Evolutionary conservation across 2,888 invertebrate species (phyloP).

Genomic region (Leptinotarsa peninsularis): DNA sequence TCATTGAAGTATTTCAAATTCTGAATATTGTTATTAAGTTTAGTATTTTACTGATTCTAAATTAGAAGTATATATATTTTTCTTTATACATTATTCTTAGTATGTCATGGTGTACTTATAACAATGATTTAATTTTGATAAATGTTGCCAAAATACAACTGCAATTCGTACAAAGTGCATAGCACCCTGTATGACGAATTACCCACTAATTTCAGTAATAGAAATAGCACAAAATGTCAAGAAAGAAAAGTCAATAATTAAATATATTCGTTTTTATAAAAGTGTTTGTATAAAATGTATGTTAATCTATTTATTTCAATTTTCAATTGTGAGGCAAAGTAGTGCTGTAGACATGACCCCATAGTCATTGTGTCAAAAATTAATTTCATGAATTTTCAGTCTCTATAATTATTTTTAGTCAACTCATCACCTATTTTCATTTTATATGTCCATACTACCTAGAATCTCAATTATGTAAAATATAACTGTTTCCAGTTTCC

Average conservation of each 20-base stretch:
- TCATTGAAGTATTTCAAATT: background rate
- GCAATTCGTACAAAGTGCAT: background rate
- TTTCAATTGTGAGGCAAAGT: background rate
- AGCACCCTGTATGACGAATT: background rate
- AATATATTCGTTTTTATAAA: background rate
- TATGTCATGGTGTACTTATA: background rate
- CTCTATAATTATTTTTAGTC: no score
- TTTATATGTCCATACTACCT: no score
- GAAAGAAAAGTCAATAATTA: background rate
- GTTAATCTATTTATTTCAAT: no score
- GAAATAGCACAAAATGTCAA: background rate
- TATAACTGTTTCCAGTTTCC: no score
- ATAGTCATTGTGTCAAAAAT: conserved; percentile 1
- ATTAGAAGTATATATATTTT: background rate
- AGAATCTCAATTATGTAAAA: no score
- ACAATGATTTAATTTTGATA: conserved; percentile 1
- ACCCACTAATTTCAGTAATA: background rate
- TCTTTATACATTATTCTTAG: background rate
- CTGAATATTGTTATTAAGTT: no score
- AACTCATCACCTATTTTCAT: no score
- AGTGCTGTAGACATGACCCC: background rate
- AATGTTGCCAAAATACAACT: background rate
- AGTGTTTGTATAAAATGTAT: background rate
- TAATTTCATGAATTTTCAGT: background rate
- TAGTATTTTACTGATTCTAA: no score